Conservation (phyloP, 2,888 invertebrate species). For the Conchocele bisecta region DNA sequence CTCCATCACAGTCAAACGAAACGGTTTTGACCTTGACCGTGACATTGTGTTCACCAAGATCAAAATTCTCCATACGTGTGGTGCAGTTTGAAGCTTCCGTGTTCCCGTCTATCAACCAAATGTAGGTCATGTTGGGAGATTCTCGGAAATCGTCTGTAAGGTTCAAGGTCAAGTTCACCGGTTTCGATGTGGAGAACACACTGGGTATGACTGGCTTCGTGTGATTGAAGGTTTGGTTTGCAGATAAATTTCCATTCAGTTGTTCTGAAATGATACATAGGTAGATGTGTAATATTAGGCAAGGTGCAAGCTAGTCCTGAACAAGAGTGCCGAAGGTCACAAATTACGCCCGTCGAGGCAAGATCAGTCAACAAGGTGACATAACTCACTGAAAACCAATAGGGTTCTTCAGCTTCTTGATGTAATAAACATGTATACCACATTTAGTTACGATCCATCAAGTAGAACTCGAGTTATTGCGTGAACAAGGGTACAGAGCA, state of each 20-base stretch:
- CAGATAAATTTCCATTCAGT: conserved; percentile 11
- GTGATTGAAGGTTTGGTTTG: neutral
- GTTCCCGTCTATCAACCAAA: conserved; percentile 23
- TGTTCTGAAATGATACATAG: neutral
- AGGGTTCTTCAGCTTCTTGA: no score
- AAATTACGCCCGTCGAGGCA: no score
- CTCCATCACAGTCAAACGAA: neutral
- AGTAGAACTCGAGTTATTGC: no score
- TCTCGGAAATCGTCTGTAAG: conserved; percentile 54
- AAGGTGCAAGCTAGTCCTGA: no score
- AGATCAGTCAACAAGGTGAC: no score
- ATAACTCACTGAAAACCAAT: no score
- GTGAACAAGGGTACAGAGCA: no score
- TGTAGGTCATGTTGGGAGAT: conserved; percentile 11
- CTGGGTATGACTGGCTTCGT: neutral
- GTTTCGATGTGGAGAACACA: conserved; percentile 46
- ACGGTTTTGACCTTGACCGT: neutral
- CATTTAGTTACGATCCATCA: no score
- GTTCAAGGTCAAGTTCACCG: conserved; percentile 35
- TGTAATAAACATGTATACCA: no score
- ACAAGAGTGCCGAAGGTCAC: no score
- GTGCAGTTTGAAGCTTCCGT: neutral
- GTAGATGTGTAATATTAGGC: no score
- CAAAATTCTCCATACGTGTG: neutral
- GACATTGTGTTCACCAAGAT: neutral